Base-by-base conservation (phyloP, 2,113 vertebrate genomes). In the Dunckerocampus dactyliophorus region DNA sequence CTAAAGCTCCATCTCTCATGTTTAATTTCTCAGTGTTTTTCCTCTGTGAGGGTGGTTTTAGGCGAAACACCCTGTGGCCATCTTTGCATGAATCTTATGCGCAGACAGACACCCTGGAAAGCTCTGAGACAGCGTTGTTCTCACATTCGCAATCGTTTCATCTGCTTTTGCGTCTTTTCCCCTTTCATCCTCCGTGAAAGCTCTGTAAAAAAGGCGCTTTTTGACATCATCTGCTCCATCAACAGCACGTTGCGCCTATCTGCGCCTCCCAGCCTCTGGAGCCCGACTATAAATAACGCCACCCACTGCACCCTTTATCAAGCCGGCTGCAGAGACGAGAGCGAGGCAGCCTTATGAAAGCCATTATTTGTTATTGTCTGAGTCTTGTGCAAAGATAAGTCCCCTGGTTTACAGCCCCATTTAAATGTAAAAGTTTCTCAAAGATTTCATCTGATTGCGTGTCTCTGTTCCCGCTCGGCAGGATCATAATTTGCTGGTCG, bases 401-500 rank as follows among this genome's bases (percentile, higher is more conserved):
- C 17, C 69, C 59, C 54, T 51, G 67, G 56, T 82, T 69, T 24
- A 65, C 59, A 34, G 56, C 48, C 42, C 28, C 16, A 79, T 72
- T 59, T 59, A 69, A 53, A 51, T 73, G 58, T 20, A 43, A 6
- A 22, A 47, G 43, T 19, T 48, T 74, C 63, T 72, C 67, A 45
- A 58, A 66, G n/a, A 45, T 74, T 76, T 71, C 22, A n/a, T 20
- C 74, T 85, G 77, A 85, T 72, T 62, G 57, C 72, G 13, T 77
- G 60, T 70, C 43, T 67, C 48, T 39, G 52, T 24, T 58, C 52
- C 24, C 39, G 47, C 67, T 0, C 63, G 52, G 63, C 73, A 98
- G 96, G 91, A 94, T 77, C 95, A 92, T 63, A 87, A 90, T 28
- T 42, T 92, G 1, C 92, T 98, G 1, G 91, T 92, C 0, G 95